Evolutionary conservation across 2,797 vertebrate genomes (phyloP).

Genomic region (Sebastes baramenuke): DNA sequence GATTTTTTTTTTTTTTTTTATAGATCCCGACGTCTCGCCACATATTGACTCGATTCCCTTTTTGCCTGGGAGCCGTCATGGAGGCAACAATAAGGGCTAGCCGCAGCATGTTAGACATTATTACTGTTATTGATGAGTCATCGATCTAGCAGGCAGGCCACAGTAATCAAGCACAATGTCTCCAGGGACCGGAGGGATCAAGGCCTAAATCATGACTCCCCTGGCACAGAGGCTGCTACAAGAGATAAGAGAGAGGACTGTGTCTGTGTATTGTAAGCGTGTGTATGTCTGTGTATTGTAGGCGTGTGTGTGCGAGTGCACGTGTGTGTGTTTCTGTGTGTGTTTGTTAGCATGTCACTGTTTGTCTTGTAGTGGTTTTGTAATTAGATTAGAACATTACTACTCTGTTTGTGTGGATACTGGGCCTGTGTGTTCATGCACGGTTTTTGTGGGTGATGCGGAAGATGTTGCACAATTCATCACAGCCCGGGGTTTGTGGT

Average conservation of each 20-base stretch:
- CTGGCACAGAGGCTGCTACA: constrained; percentile 41
- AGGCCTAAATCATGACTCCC: constrained; percentile 50
- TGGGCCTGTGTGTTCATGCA: not conserved
- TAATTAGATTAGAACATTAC: constrained; percentile 28
- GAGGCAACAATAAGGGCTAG: constrained; percentile 51
- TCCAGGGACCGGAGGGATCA: constrained; percentile 54
- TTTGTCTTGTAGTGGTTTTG: constrained; percentile 18
- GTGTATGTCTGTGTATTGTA: not conserved
- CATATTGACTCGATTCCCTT: constrained; percentile 56
- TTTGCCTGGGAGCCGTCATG: constrained; percentile 31
- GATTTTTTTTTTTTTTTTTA: constrained; percentile 18
- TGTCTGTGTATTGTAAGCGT: not conserved
- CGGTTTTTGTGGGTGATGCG: not conserved
- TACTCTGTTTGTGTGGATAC: not conserved
- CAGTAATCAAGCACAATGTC: constrained; percentile 62
- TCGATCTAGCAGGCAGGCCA: constrained; percentile 60
- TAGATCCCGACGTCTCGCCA: constrained; percentile 24
- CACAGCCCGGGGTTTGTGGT: not conserved
- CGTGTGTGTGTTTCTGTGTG: not conserved
- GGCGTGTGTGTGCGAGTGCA: not conserved
- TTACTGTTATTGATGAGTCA: constrained; percentile 74
- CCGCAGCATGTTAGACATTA: constrained; percentile 64
- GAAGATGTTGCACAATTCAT: constrained; percentile 13
- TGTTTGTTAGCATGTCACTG: not conserved
- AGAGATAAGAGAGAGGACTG: constrained; percentile 33